Percentiles rank a stretch among this genome's conserved stretches.
Evolutionary conservation across 2,888 invertebrate species (phyloP).

Genomic region (Horisme vitalbata): DNA sequence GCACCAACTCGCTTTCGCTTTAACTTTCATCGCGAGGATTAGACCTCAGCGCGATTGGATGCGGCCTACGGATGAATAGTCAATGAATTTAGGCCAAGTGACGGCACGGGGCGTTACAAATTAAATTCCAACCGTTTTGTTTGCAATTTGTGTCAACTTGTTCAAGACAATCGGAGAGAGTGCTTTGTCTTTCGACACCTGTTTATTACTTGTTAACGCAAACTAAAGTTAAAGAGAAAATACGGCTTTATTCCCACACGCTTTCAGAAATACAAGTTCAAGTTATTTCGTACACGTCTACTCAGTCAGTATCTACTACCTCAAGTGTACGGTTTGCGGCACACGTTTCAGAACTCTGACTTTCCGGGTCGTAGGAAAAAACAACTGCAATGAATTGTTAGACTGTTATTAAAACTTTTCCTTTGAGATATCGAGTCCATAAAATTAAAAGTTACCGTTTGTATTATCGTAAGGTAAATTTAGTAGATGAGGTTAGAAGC

Average conservation of each 20-base stretch:
- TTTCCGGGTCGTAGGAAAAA: slow-evolving; percentile 48
- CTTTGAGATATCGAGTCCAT: slow-evolving; percentile 48
- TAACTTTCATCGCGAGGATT: slow-evolving; percentile 68
- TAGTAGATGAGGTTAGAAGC: slow-evolving; percentile 49
- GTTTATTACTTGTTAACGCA: slow-evolving; percentile 11
- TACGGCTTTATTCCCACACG: slow-evolving; percentile 46
- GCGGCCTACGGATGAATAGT: slow-evolving; percentile 65
- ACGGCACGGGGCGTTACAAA: slow-evolving; percentile 41
- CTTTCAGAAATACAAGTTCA: slow-evolving; percentile 51
- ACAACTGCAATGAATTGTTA: slow-evolving; percentile 57
- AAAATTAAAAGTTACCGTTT: slow-evolving; percentile 57
- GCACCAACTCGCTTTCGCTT: slow-evolving; percentile 67
- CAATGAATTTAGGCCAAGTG: slow-evolving; percentile 65
- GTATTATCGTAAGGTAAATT: slow-evolving; percentile 53
- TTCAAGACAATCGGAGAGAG: slow-evolving; percentile 12
- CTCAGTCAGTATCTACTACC: slow-evolving; percentile 26
- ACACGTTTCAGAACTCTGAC: slow-evolving; percentile 55
- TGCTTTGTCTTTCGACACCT: slow-evolving; percentile 10
- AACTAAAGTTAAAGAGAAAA: slow-evolving; percentile 32
- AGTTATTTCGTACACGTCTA: slow-evolving; percentile 13
- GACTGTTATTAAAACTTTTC: slow-evolving; percentile 59
- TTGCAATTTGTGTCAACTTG: slow-evolving; percentile 20
- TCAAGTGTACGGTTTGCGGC: slow-evolving; percentile 49
- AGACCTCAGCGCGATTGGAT: slow-evolving; percentile 62
- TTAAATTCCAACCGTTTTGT: slow-evolving; percentile 31